Base-by-base conservation (phyloP, 1,140 invertebrate genomes). In the Ephestia elutella region DNA sequence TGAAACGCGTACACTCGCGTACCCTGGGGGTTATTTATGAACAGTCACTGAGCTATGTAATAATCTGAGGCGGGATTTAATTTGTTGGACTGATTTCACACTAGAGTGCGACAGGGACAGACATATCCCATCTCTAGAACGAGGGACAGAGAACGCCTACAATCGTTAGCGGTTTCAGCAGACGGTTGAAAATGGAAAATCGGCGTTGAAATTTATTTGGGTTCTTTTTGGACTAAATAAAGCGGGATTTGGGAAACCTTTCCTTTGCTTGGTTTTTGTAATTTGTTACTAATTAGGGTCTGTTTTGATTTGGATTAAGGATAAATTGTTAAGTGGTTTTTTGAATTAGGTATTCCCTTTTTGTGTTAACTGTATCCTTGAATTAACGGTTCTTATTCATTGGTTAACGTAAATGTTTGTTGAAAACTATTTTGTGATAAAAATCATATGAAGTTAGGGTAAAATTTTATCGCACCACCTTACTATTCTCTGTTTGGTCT, bases 61-160 rank as follows among this genome's bases (percentile, higher is more conserved):
- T 91, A 91, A 91, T 91, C 90, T 91, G 89, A 91, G 89, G 89
- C 90, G 77, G 90, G 90, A 91, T 91, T 91, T 91, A 91, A 91
- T 91, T 91, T 91, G 90, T 89, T 82, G 90, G 90, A 90, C 90
- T 91, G 90, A 91, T 91, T 91, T 91, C 82, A 85, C 82, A 81
- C 75, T 86, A 75, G 72, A 61, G 73, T 67, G 71, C 20, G 68
- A 82, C 21, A 21, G 73, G 53, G 80, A 81, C 30, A 49, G 58
- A 18, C 8, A 51, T 65, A 73, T 64, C 13, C 8, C 18, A 25
- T 15, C 5, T 30, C 8, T 11, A 11, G 13, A 11, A 20, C 18
- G 70, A 57, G 30, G 54, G 65, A 76, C 54, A 66, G 63, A 58
- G 8, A 62, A 20, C 15, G 58, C 25, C 62, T 61, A 54, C 60